A percentile compares a stretch with the other conserved stretches of the same genome.
Conservation (phyloP, 2,113 vertebrate genomes). For the Charadrius vociferus region DNA sequence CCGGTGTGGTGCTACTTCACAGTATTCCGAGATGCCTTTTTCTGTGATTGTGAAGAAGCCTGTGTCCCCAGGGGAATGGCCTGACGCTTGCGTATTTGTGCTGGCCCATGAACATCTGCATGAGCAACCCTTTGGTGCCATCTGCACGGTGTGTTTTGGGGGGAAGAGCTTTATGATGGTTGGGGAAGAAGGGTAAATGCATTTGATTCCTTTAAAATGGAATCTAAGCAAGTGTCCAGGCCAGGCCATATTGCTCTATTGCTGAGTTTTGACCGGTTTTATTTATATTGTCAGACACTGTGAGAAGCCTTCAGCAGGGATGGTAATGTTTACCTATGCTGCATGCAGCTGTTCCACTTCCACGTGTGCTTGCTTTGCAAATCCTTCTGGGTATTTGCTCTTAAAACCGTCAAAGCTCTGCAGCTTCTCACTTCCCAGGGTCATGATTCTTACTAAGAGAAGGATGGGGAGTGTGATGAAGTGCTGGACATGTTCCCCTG, state of each 20-base stretch:
- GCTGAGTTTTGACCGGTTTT: neutral
- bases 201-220: neutral
- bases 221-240: neutral
- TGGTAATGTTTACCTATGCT: neutral
- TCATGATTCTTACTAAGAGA: neutral
- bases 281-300: neutral
- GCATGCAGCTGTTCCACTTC: neutral
- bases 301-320: neutral
- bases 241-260: neutral
- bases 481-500: constrained; percentile 4
- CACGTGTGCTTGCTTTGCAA: neutral
- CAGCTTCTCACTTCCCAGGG: constrained; percentile 16
- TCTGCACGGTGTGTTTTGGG: neutral
- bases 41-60: neutral
- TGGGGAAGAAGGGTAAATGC: neutral
- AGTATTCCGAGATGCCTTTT: neutral
- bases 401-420: constrained; percentile 24
- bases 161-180: neutral
- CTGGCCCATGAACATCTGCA: neutral
- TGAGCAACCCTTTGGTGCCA: neutral
- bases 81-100: accelerated
- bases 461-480: neutral
- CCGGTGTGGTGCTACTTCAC: neutral
- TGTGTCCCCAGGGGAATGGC: neutral
- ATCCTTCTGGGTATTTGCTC: constrained; percentile 36